Conservation (phyloP, 2,113 vertebrate species). For the Cichladusa arquata region DNA sequence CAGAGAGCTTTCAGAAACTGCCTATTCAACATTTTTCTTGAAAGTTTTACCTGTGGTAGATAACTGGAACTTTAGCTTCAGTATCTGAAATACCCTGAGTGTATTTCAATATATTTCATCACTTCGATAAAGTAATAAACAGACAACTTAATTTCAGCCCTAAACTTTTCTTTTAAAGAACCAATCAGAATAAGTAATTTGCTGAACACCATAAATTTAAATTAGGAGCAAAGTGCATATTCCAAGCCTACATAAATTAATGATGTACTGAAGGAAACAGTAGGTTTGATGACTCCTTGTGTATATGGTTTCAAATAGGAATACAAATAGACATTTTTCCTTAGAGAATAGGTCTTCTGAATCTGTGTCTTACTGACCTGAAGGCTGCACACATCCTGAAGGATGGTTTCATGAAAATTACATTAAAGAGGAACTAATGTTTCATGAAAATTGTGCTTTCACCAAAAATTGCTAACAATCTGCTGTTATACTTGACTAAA, state of each 20-base stretch:
- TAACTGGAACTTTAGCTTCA: not conserved
- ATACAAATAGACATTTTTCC: not conserved
- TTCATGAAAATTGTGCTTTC: conserved; percentile 7
- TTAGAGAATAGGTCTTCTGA: not conserved
- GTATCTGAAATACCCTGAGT: not conserved
- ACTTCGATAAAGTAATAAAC: not conserved
- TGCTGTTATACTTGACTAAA: not conserved
- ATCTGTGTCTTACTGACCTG: conserved; percentile 4
- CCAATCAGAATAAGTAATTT: not conserved
- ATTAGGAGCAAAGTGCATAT: not conserved
- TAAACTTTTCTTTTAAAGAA: not conserved
- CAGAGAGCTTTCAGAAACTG: conserved; percentile 1
- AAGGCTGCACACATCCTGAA: not conserved
- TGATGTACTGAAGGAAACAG: not conserved
- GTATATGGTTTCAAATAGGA: not conserved
- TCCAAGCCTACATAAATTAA: not conserved
- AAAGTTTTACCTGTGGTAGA: not conserved
- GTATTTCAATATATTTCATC: not conserved
- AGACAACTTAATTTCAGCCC: not conserved
- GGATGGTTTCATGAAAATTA: conserved; percentile 10
- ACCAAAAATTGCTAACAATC: not conserved
- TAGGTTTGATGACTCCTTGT: not conserved
- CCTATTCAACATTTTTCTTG: not conserved
- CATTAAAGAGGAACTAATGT: not conserved
- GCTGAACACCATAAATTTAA: not conserved